phyloP scores from a whole-genome alignment of 2,888 invertebrate species.

The Calephelis perditalis region DNA sequence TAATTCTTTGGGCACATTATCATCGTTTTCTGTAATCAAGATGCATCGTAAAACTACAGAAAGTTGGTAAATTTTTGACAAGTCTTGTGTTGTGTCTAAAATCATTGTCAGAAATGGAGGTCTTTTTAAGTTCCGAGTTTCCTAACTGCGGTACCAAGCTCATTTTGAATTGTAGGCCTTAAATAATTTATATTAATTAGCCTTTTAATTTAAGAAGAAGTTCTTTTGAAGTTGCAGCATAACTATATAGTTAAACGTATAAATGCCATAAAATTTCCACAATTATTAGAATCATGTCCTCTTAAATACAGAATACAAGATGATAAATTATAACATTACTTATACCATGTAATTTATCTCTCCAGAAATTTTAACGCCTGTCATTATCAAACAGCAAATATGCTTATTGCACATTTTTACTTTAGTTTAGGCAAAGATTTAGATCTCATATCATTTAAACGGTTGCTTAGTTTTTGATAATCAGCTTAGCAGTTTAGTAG shows the following conservation, averaged over 20 bases:
- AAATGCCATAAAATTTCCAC: conserved; percentile 28
- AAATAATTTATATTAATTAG: conserved; percentile 11
- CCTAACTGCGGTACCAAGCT: conserved; percentile 23
- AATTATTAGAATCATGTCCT: conserved; percentile 18
- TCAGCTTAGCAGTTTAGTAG: too few species aligned
- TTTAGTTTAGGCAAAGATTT: too few species aligned
- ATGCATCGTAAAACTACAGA: conserved; percentile 32
- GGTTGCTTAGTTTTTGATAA: too few species aligned
- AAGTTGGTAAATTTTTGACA: conserved; percentile 30
- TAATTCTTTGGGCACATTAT: conserved; percentile 30
- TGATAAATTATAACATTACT: too few species aligned
- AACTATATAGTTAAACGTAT: conserved; percentile 21
- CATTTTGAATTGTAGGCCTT: conserved; percentile 25
- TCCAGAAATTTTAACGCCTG: too few species aligned
- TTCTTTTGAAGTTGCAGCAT: conserved; percentile 24
- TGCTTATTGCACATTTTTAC: too few species aligned
- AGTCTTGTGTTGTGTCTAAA: conserved; percentile 28
- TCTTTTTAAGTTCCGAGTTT: conserved; percentile 28
- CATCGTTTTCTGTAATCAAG: conserved; percentile 31
- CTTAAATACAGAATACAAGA: too few species aligned
- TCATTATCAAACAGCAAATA: too few species aligned
- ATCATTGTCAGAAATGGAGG: conserved; percentile 29
- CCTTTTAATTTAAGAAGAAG: conserved; percentile 12
- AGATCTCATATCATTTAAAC: too few species aligned
- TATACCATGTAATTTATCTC: too few species aligned